Conservation (phyloP, 2,888 invertebrate genomes). For the Autographa pulchrina region DNA sequence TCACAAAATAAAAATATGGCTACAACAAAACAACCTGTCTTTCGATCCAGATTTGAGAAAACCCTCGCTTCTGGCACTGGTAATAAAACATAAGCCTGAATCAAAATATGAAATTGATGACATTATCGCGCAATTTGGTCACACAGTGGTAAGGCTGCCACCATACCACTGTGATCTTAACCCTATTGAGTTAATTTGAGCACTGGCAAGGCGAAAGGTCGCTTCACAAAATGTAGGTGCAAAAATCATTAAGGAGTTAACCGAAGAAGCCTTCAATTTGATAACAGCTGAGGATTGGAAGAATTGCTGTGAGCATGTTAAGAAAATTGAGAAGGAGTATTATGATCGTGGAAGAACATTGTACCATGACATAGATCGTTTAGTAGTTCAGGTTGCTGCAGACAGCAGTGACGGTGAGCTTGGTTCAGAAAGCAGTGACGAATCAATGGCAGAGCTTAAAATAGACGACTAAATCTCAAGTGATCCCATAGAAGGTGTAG, state of each 20-base stretch:
- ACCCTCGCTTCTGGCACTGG: not conserved
- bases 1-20: not conserved
- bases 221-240: no score
- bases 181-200: no score
- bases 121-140: not conserved
- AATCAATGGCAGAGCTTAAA: not conserved
- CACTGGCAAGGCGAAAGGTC: no score
- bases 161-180: no score
- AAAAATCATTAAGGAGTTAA: no score
- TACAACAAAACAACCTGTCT: not conserved
- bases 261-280: not conserved
- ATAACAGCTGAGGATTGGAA: not conserved
- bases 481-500: not conserved
- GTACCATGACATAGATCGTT: conserved; percentile 12
- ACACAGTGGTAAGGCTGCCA: no score
- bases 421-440: not conserved
- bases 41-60: not conserved
- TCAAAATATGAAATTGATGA: not conserved
- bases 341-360: not conserved
- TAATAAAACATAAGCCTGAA: not conserved
- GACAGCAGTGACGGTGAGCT: not conserved
- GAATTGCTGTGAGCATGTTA: not conserved
- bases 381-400: conserved; percentile 10
- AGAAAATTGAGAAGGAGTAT: conserved; percentile 7
- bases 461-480: not conserved